These are phyloP conservation scores for Acanthochromis polyacanthus DNA, from an alignment of 2,113 vertebrate genomes.

Conservation along the genomic window DNA sequence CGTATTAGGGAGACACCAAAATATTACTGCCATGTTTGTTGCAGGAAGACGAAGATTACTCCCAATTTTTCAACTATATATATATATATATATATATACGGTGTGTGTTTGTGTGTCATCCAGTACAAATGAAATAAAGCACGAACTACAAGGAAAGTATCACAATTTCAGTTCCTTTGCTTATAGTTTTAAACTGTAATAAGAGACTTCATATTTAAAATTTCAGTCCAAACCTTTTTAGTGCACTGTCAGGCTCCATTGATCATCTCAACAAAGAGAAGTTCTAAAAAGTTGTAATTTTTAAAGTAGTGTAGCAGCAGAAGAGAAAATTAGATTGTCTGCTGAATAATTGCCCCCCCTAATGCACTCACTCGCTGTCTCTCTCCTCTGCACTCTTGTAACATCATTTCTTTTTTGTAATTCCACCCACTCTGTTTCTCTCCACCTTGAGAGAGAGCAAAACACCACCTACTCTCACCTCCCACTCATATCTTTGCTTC, in stretches of 20 bases:
- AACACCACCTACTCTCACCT: slow-evolving; percentile 59
- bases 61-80: too few species aligned
- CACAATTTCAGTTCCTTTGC: background rate
- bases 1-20: slow-evolving; percentile 32
- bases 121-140: too few species aligned
- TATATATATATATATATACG: background rate
- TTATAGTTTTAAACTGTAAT: background rate
- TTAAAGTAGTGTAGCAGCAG: slow-evolving; percentile 6
- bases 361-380: slow-evolving; percentile 33
- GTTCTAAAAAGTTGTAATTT: slow-evolving; percentile 36
- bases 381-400: slow-evolving; percentile 7
- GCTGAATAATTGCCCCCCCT: slow-evolving; percentile 54
- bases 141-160: too few species aligned
- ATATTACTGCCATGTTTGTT: background rate
- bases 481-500: slow-evolving; percentile 57
- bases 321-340: slow-evolving; percentile 40
- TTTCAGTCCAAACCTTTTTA: background rate
- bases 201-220: background rate
- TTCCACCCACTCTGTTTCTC: slow-evolving; percentile 62
- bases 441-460: slow-evolving; percentile 56
- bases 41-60: background rate
- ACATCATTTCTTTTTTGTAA: slow-evolving; percentile 26
- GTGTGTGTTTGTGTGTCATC: background rate
- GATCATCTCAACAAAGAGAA: slow-evolving; percentile 26
- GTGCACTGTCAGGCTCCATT: background rate